Evolutionary conservation across 92 coral and sea anemone species (phyloP), one percentile per base, ranked within the genome.

Genomic region (Zoanthus sociatus): DNA sequence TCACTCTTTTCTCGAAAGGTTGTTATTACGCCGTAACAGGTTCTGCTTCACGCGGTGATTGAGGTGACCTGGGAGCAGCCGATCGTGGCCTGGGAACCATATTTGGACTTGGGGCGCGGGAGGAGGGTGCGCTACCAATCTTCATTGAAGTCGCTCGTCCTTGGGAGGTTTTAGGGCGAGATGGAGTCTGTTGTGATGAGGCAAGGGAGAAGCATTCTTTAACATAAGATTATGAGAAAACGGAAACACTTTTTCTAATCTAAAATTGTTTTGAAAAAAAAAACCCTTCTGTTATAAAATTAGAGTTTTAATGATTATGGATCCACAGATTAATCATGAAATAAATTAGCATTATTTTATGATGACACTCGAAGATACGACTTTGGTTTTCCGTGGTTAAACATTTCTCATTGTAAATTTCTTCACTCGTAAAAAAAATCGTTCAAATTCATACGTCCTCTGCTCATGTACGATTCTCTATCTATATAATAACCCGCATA

Each of bases 61-160:
- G 90, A 32, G 95, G 92, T 55, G 98, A 93, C 8, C 84, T 84
- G 85, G 98, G 96, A 50, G 89, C 98, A 20, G 98, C 98, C 58
- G 94, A 90, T 83, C 96, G 94, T 16, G 94, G 93, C 31, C 96
- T 95, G 50, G 95, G 89, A 63, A 95, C 88, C 51, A 73, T 67
- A 17, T 71, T 84, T 48, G 98, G 96, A 76, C 93, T 93, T 56
- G 92, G 91, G 58, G 89, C 92, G 88, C 96, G 98, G 45, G 94
- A 90, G 75, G 89, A 93, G 53, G 95, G 91, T 58, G 93, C 90
- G 44, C 92, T 72, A 1, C 94, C 71, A 46, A 93, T 78, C 71
- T 91, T 93, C 20, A 96, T 96, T 20, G 98, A 94, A 79, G 90
- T 56, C 3, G 92, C 93, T 20, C 98, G 89, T 5, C 89, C 87